Base-by-base conservation (phyloP, 2,113 vertebrate genomes). In the Muntiacus reevesi region DNA sequence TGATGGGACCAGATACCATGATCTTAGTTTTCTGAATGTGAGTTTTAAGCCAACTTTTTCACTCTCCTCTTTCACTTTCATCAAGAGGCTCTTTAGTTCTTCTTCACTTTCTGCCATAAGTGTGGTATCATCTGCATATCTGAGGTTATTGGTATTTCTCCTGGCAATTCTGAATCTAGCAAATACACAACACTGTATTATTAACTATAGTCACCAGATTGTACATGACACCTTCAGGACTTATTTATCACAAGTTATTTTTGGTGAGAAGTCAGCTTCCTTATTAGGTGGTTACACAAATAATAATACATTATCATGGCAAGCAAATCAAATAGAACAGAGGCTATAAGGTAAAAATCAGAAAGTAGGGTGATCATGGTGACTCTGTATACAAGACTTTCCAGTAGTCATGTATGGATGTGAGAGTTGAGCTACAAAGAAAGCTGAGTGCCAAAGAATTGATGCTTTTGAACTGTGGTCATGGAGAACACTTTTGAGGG, bases 291-390 rank as follows among this genome's bases (percentile, higher is more conserved):
- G 30, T 52, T 96, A 81, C 12, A 45, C 81, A 84, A 89, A 52
- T 82, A 91, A 57, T 36, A 71, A 84, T 57, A 21, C 19, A 82
- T 30, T 45, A 71, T 82, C 27, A 36, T 21, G 16, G 45, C 19
- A 98, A 87, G n/a, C n/a, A 95, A 93, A 59, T 82, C 33, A 93
- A 87, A 93, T 3, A 78, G 43, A 57, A 50, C 15, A 91, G 28
- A 95, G 54, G 55, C 13, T 27, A 79, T 25, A 93, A 81, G 36
- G 43, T 71, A 76, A 85, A 81, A 78, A 52, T 79, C 17, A 40
- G n/a, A 87, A 87, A 62, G 40, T 50, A 78, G 14, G 17, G 50
- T 54, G 50, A 54, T 82, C 30, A 54, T 6, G 7, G n/a, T 85
- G 64, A 91, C 55, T 36, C 25, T 78, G 50, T 93, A 30, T 85